Base-by-base conservation (phyloP, 2,888 invertebrate species). In the Bursaphelenchus okinawaensis region DNA sequence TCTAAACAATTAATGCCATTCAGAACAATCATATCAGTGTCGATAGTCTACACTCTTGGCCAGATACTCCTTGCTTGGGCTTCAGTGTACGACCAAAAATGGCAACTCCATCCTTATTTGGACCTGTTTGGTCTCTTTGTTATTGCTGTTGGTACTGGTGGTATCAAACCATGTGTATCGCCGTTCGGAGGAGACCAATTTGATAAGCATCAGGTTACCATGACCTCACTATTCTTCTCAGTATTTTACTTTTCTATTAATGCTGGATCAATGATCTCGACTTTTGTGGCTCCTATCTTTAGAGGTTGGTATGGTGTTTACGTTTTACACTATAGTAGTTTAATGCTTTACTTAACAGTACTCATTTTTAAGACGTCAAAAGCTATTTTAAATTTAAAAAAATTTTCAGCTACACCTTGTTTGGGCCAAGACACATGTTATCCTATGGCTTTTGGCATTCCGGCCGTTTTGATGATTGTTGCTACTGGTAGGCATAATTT, bases 201-300 rank as follows among this genome's bases (percentile, higher is more conserved):
- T 68, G 71, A 76, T 20, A 68, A 77, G 27, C 82, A 83, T 27
- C 84, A 85, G 84, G 89, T 57, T n/a, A 23, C 28, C 75, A 89
- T 91, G 82, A 85, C 93, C 65, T 88, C 89, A n/a, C 88, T 88
- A 67, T 95, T 92, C 85, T 95, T 95, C 86, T 93, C 94, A 0
- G 85, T 93, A 3, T 95, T 94, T 84, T 95, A 95, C 85, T 92
- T 94, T 82, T 87, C 92, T 56, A 94, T 95, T 81, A 95, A 94
- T 83, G 81, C 85, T 51, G 94, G 94, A 16, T 91, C 92, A 73
- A 87, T 93, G 69, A 87, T 94, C 63, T 92, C 93, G 0, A 92
- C 91, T 0, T 88, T 91, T 71, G 81, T 94, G 1, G 93, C 93
- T 0, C 95, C 95, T 0, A 87, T 93, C 59, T 85, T 95, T 22